Conservation (phyloP, 2,888 invertebrate genomes). For the Sesia bembeciformis region DNA sequence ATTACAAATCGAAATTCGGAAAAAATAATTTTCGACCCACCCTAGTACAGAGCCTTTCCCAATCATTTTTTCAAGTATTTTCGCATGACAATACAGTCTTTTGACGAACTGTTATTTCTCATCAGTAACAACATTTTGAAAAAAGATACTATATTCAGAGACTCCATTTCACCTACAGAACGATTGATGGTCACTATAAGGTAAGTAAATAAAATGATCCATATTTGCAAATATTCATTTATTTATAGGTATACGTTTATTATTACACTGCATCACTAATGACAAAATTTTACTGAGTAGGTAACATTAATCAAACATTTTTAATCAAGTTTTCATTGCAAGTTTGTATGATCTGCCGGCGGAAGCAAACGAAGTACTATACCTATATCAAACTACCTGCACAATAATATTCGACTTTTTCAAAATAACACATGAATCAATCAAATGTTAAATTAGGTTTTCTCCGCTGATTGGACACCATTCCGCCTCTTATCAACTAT, state of each 20-base stretch:
- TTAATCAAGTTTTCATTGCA: conserved; percentile 1
- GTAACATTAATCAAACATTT: background rate
- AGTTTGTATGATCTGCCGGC: background rate
- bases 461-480: conserved; percentile 2
- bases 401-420: background rate
- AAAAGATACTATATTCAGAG: background rate
- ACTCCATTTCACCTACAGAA: conserved; percentile 3
- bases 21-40: too few species aligned
- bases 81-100: background rate
- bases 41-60: background rate
- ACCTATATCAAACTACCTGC: background rate
- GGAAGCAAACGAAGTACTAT: background rate
- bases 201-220: conserved; percentile 5
- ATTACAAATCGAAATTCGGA: too few species aligned
- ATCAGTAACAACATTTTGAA: background rate
- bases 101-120: background rate
- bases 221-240: conserved; percentile 4
- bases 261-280: background rate
- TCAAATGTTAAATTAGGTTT: conserved; percentile 3
- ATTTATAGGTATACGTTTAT: conserved; percentile 4
- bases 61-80: background rate
- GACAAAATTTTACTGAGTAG: background rate
- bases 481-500: conserved; percentile 3
- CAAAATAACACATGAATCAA: background rate
- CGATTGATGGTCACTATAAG: conserved; percentile 3